Base-by-base conservation (phyloP, 1,140 invertebrate species). In the Ceratitis capitata region DNA sequence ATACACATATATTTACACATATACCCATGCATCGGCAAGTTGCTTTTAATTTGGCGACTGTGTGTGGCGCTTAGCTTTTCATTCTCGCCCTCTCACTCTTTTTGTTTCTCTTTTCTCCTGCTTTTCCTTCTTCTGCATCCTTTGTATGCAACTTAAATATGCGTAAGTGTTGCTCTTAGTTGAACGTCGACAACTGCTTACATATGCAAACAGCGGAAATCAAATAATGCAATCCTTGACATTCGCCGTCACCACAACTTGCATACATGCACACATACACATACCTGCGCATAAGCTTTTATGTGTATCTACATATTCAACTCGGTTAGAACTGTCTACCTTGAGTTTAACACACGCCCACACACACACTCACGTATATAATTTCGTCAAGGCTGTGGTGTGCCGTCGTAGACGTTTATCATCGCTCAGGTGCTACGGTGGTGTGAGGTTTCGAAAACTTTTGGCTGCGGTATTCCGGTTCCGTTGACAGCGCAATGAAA, bases 161-260 rank as follows among this genome's bases (percentile, higher is more conserved):
- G 69, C 69, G 69, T 78, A 78, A 78, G n/a, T 39, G 69, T 78
- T 45, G 19, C 39, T 39, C 7, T 26, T 23, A 12, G 39, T 78
- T 45, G 42, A 78, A 78, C 45, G 69, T n/a, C 69, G n/a, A n/a
- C 69, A 26, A 47, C 69, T 78, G 45, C 39, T 78, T 78, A 42
- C 23, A 26, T 78, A 45, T 78, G 69, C 69, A 78, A 78, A 78
- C n/a, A 78, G 69, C 39, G 69, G 69, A 78, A 78, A 78, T 78
- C 69, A 78, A 78, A 78, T 78, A 78, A 78, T 78, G 69, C 69
- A 47, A 78, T 78, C 69, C 69, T 78, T 78, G 69, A 78, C 69
- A 78, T 78, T 78, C 61, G 39, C 29, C 35, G n/a, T 29, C 32
- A 32, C 32, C 51, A 53, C 51, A 12, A 53, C 51, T 5, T 19